These are phyloP conservation scores for Paramormyrops kingsleyae DNA, from an alignment of 2,113 vertebrate species.

Conservation along the genomic window DNA sequence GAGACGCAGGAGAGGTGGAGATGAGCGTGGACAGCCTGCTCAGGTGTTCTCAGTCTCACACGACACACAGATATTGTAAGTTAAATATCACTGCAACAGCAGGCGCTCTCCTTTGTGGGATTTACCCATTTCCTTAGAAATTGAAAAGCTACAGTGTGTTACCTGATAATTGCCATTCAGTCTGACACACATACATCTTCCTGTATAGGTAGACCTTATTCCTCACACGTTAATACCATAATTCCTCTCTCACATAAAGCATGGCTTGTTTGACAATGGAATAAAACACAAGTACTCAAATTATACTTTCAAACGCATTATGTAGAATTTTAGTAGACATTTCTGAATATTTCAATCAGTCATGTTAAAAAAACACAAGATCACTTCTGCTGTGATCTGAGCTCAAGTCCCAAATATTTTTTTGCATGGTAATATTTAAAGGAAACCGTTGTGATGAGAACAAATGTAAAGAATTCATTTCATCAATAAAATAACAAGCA, in stretches of 20 bases:
- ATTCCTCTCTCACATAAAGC: background rate
- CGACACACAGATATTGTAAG: background rate
- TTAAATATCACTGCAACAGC: background rate
- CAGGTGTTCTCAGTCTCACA: background rate
- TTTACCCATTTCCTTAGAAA: background rate
- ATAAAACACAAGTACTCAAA: background rate
- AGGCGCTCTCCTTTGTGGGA: background rate
- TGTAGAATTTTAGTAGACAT: background rate
- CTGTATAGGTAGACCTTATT: background rate
- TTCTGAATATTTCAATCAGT: background rate
- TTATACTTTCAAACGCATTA: background rate
- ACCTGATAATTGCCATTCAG: background rate
- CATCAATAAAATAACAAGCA: constrained; percentile 11
- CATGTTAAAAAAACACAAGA: background rate
- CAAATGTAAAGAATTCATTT: constrained; percentile 17
- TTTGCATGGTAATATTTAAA: background rate
- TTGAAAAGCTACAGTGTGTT: background rate
- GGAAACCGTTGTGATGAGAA: background rate
- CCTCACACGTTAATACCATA: background rate
- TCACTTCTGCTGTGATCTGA: background rate
- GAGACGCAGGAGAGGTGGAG: background rate
- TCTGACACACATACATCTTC: background rate
- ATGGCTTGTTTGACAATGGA: background rate
- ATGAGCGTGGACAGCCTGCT: background rate
- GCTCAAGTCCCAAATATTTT: background rate